Evolutionary conservation across 2,113 vertebrate species (phyloP).

Genomic region (Xiphophorus hellerii): DNA sequence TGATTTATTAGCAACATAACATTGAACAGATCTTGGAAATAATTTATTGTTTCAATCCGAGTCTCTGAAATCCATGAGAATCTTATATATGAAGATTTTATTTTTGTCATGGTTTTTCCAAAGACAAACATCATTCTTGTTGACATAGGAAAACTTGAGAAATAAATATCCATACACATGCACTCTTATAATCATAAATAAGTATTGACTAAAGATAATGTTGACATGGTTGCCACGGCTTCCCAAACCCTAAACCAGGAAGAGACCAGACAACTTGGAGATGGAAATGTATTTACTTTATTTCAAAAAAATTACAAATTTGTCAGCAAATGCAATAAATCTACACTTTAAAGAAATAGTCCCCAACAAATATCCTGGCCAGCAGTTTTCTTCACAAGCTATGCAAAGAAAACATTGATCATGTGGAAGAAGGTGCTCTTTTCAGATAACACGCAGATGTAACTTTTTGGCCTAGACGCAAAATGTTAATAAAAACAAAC

Average conservation of each 20-base stretch:
- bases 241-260: too few species aligned
- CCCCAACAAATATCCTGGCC: background rate
- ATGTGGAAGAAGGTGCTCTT: too few species aligned
- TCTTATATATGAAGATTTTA: background rate
- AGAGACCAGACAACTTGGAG: background rate
- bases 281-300: background rate
- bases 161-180: background rate
- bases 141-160: background rate
- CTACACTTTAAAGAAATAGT: background rate
- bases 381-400: too few species aligned
- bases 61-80: background rate
- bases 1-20: background rate
- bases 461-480: too few species aligned
- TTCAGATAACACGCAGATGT: too few species aligned
- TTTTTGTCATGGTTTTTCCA: background rate
- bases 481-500: too few species aligned
- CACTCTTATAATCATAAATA: background rate
- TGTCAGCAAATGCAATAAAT: background rate
- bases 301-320: background rate
- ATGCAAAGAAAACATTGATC: too few species aligned
- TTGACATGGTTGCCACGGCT: background rate
- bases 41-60: background rate
- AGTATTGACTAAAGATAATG: too few species aligned
- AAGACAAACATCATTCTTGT: background rate
- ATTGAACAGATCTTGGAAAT: background rate